Evolutionary conservation across 2,113 vertebrate species (phyloP).

Genomic region (Cichladusa arquata): DNA sequence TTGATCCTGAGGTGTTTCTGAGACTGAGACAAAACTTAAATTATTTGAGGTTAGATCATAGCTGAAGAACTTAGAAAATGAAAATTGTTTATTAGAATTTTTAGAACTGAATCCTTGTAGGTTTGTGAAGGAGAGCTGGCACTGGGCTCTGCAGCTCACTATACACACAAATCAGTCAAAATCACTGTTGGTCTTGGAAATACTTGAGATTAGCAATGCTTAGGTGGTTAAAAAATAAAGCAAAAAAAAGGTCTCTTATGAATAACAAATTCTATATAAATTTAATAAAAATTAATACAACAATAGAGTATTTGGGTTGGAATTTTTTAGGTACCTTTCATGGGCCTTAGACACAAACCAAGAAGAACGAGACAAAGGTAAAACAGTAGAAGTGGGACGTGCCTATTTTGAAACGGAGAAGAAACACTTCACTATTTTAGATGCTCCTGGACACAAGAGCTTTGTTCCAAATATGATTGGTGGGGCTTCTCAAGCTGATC

Average conservation of each 20-base stretch:
- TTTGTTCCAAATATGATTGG: slow-evolving; percentile 99
- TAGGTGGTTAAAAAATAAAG: background rate
- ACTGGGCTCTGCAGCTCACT: background rate
- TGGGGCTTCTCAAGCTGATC: slow-evolving; percentile 95
- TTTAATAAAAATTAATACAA: background rate
- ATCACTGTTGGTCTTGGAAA: background rate
- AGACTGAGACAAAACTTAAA: background rate
- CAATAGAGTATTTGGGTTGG: background rate
- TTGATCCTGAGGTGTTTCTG: background rate
- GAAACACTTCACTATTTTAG: slow-evolving; percentile 98
- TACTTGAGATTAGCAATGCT: background rate
- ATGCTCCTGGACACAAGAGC: slow-evolving; percentile 98
- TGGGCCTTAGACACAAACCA: slow-evolving; percentile 99
- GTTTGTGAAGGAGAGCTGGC: background rate
- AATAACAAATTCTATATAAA: background rate
- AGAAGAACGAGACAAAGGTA: slow-evolving; percentile 98
- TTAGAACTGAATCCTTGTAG: background rate
- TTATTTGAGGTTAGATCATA: background rate
- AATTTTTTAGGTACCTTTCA: slow-evolving; percentile 89
- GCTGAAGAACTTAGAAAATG: background rate
- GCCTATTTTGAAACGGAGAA: slow-evolving; percentile 99
- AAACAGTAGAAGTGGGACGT: slow-evolving; percentile 97
- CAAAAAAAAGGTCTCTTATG: background rate
- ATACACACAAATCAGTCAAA: background rate
- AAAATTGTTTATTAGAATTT: background rate